Evolutionary conservation across 1,140 invertebrate species (phyloP), one percentile per base, ranked within the genome.

Genomic region (Chelonus insularis): DNA sequence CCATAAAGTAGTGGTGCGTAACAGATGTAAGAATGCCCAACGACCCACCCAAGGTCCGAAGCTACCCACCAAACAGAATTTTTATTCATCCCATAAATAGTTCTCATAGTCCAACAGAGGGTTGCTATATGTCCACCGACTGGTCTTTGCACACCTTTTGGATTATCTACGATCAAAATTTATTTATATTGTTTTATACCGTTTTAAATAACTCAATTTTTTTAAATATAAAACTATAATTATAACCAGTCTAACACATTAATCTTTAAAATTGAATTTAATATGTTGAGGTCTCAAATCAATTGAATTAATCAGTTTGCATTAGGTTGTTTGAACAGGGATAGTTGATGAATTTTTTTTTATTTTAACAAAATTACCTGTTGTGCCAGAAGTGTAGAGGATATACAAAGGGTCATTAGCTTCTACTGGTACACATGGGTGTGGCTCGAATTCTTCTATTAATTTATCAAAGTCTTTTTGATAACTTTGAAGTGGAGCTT

Each of bases 1-100:
- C 94, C 90, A 64, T 89, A 87, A 0, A 94, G 75, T 0, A 97
- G 80, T 0, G 95, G 95, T 1, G 88, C 94, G 68, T 97, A 97
- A 73, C 92, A 94, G 56, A 96, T 96, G 71, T 96, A 97, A 0
- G 93, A 95, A 75, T 95, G 94, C 1, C 95, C 95, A 1, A 96
- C 94, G 0, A 97, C 93, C 95, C 95, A 97, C 1, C 95, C 93
- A 60, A 93, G 83, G 73, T 96, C 93, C 0, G 93, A 94, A 0
- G 94, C 93, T 21, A 89, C 90, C 94, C 94, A 98, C 93, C 93
- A 97, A 3, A 92, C 88, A 39, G 94, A 90, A 16, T 89, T 89
- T 5, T 88, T 86, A 20, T 87, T 84, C 70, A 96, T 86, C 8
- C 90, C 93, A 69, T 96, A 97, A 56, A 96, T 85, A 0, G 85